These are phyloP conservation scores for Echeneis naucrates DNA, from an alignment of 2,797 vertebrate species.

Conservation along the genomic window DNA sequence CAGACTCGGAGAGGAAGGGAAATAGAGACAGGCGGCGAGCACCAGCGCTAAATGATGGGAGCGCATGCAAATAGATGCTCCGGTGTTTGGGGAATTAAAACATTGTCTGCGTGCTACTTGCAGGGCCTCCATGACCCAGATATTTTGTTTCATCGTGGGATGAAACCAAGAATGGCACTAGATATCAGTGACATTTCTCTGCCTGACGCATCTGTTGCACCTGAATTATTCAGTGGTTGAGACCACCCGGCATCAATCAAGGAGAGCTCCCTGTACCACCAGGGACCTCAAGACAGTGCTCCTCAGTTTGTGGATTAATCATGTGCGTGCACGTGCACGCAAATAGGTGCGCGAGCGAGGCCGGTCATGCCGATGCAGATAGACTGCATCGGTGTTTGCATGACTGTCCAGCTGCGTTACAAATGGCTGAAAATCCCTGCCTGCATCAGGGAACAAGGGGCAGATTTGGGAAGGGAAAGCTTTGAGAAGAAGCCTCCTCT, in stretches of 20 bases:
- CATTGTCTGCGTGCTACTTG: conserved; percentile 64
- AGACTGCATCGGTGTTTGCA: conserved; percentile 42
- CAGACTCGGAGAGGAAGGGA: conserved; percentile 31
- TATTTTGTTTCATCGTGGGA: conserved; percentile 73
- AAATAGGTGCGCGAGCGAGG: background rate
- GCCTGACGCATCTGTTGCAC: conserved; percentile 76
- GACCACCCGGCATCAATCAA: conserved; percentile 75
- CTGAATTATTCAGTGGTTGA: conserved; percentile 81
- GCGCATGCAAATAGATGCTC: conserved; percentile 67
- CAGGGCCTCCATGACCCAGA: conserved; percentile 78
- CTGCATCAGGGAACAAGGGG: conserved; percentile 35
- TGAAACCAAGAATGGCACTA: conserved; percentile 65
- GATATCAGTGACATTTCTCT: conserved; percentile 80
- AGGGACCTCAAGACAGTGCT: conserved; percentile 51
- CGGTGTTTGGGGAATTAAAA: conserved; percentile 65
- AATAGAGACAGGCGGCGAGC: conserved; percentile 17
- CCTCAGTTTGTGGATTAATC: conserved; percentile 56
- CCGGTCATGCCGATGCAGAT: conserved; percentile 30
- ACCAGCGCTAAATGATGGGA: conserved; percentile 57
- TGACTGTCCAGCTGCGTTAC: conserved; percentile 51
- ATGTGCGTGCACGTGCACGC: background rate
- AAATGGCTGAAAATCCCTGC: conserved; percentile 43
- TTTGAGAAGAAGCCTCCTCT: conserved; percentile 25
- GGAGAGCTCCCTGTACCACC: conserved; percentile 51
- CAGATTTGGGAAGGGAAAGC: conserved; percentile 36